Evolutionary conservation across 1,140 invertebrate genomes (phyloP).

Genomic region (Leguminivora glycinivorella): DNA sequence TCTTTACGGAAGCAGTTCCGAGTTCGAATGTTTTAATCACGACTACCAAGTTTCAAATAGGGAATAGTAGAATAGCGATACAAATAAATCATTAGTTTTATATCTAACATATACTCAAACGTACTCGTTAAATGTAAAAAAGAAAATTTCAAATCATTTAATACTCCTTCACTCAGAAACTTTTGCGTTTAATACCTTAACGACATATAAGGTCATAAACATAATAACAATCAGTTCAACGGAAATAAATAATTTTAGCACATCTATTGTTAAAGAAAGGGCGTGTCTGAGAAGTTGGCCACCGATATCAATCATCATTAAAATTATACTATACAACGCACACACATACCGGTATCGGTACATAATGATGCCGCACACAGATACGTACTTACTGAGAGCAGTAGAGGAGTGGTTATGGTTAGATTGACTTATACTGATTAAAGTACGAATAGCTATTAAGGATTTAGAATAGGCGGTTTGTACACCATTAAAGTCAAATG

Average conservation of each 20-base stretch:
- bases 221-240: slow-evolving; percentile 4
- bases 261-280: slow-evolving; percentile 5
- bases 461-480: neutral
- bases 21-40: too few species aligned
- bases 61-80: too few species aligned
- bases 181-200: too few species aligned
- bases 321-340: slow-evolving; percentile 11
- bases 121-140: too few species aligned
- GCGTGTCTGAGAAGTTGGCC: slow-evolving; percentile 4
- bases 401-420: slow-evolving; percentile 7
- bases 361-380: neutral
- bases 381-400: neutral
- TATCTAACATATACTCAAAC: too few species aligned
- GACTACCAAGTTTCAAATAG: too few species aligned
- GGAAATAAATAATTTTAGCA: slow-evolving; percentile 22
- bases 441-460: neutral
- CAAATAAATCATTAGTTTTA: too few species aligned
- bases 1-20: too few species aligned
- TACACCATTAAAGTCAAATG: too few species aligned
- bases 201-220: neutral
- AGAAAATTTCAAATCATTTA: too few species aligned
- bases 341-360: neutral
- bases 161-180: too few species aligned
- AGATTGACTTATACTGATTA: neutral
- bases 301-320: slow-evolving; percentile 16